Base-by-base conservation (phyloP, 1,140 invertebrate species). In the Megalonaias nervosa region DNA sequence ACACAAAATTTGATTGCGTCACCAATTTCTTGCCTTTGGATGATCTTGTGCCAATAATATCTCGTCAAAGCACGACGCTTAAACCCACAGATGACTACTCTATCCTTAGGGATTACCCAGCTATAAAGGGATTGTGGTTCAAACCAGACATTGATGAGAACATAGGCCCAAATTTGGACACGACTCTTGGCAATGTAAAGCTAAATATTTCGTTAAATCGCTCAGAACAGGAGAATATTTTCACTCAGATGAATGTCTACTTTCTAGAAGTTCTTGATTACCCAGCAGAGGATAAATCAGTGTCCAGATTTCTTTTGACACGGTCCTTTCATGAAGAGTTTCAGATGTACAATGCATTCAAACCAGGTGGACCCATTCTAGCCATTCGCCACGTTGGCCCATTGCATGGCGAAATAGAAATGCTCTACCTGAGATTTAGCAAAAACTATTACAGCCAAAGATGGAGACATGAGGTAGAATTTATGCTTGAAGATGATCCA, bases 211-310 rank as follows among this genome's bases (percentile, higher is more conserved):
- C 71, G 1, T 77, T 84, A 26, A 70, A 80, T 12, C 71, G 64
- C 65, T 65, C 70, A 38, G 82, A 82, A 19, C 75, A 79, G 62
- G 82, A 84, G 38, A 79, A 77, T 78, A 76, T 84, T 38, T 77
- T 84, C 59, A 80, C 72, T 65, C 68, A 79, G n/a, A 74, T 82
- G 70, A 84, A 84, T 71, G 79, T 84, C 56, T 84, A 84, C 65
- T 84, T 79, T 66, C 48, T 84, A n/a, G 82, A 84, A 56, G 82
- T 84, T 16, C 71, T 84, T 64, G 82, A 84, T 70, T 84, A 84
- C 31, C 77, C 80, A 26, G 81, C 80, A 11, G 80, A 82, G 69
- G 75, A 84, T 58, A 84, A 82, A 76, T 84, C 82, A 14, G 82
- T 84, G 12, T 84, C 82, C 3, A 68, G 82, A 61, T 79, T 84